Conservation (phyloP, 2,888 invertebrate species). For the Uloborus plumipes region DNA sequence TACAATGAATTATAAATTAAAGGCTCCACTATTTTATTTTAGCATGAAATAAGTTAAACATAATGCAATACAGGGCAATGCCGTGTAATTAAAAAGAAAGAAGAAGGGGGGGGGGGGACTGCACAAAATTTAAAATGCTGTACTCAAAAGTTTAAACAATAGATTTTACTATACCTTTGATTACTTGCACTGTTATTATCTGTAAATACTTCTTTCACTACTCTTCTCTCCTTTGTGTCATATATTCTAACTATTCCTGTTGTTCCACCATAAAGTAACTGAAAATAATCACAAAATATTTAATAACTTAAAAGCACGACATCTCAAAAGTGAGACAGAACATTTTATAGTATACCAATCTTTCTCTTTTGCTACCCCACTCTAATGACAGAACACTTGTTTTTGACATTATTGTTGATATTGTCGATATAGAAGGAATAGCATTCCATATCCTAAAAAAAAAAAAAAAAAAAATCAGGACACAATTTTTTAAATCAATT, state of each 20-base stretch:
- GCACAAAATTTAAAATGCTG: background rate
- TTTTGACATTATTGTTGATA: conserved; percentile 75
- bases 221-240: conserved; percentile 76
- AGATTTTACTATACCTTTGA: conserved; percentile 67
- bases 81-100: no score
- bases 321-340: background rate
- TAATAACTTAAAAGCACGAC: background rate
- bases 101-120: background rate
- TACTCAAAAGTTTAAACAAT: background rate
- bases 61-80: no score
- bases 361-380: conserved; percentile 77
- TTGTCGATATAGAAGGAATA: conserved; percentile 73
- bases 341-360: conserved; percentile 71
- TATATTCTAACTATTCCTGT: conserved; percentile 75
- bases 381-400: conserved; percentile 75
- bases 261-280: conserved; percentile 76
- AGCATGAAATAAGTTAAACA: no score
- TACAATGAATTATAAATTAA: no score
- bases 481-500: no score
- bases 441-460: conserved; percentile 71
- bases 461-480: no score
- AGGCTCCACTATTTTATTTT: no score
- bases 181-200: conserved; percentile 69
- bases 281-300: background rate
- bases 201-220: conserved; percentile 74